Evolutionary conservation across 2,888 invertebrate genomes (phyloP).

Genomic region (Oxystoma pomonae): DNA sequence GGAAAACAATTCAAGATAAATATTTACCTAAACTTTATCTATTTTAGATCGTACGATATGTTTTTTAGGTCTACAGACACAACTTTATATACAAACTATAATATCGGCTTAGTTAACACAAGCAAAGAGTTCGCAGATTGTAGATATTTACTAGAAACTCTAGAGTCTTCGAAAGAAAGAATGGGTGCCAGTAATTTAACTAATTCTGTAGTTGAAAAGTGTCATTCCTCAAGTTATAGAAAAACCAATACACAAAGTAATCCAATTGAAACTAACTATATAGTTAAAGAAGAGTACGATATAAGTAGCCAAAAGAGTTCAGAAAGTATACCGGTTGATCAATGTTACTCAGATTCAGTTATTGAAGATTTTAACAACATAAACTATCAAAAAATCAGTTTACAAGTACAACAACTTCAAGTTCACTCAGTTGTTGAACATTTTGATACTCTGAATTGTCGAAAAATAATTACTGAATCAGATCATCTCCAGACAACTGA

Average conservation of each 20-base stretch:
- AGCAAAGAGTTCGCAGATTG: conserved; percentile 25
- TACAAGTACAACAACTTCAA: neutral
- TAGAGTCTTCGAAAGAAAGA: conserved; percentile 30
- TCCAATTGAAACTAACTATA: neutral
- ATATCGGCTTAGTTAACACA: conserved; percentile 25
- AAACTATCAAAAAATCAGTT: neutral
- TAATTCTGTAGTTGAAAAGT: conserved; percentile 34
- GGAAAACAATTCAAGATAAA: no score
- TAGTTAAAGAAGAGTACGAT: neutral
- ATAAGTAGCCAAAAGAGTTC: neutral
- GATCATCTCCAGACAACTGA: conserved; percentile 43
- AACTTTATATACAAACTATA: conserved; percentile 32
- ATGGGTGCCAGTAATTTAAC: neutral
- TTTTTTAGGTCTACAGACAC: neutral
- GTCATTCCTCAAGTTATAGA: neutral
- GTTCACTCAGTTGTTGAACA: no score
- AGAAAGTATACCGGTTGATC: no score
- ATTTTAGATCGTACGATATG: no score
- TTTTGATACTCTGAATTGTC: no score
- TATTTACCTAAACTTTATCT: no score
- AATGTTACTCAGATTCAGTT: neutral
- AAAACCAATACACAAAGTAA: neutral
- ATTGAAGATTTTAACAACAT: no score
- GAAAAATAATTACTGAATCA: no score
- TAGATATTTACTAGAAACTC: conserved; percentile 36